These are phyloP conservation scores for Neodiprion lecontei DNA, from an alignment of 1,140 invertebrate species.

Conservation along the genomic window DNA sequence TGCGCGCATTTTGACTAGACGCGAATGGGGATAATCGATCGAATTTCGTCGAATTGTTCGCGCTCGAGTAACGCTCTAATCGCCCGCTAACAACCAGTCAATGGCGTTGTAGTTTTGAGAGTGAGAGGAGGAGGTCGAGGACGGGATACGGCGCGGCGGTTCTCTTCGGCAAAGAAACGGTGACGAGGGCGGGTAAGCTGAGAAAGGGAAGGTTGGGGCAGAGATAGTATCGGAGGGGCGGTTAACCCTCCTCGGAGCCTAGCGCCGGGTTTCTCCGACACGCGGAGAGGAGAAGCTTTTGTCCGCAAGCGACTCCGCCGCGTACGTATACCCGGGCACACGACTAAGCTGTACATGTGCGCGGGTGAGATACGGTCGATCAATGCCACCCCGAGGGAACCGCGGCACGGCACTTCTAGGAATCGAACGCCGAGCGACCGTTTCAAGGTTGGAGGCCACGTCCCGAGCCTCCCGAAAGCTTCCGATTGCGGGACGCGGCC, in stretches of 20 bases:
- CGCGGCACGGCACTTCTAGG: not conserved
- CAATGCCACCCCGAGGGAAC: constrained; percentile 1
- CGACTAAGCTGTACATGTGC: not conserved
- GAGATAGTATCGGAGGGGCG: constrained; percentile 22
- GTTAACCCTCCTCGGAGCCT: constrained; percentile 1
- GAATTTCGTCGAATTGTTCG: not conserved
- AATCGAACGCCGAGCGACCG: not conserved
- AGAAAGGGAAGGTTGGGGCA: constrained; percentile 25
- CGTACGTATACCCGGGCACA: not conserved
- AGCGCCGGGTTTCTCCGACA: not conserved
- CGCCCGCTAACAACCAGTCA: not conserved
- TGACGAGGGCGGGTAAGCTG: constrained; percentile 16
- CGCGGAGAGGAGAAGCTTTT: not conserved
- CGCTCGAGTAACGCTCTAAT: not conserved
- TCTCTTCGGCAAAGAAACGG: constrained; percentile 19
- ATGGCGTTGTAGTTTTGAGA: constrained; percentile 5
- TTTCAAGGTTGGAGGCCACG: not conserved
- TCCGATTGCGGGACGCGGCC: not conserved
- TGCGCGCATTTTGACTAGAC: no score
- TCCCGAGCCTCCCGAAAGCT: not conserved
- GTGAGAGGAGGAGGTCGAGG: constrained; percentile 24
- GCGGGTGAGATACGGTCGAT: not conserved
- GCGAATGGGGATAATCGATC: not conserved
- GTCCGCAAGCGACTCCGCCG: no score
- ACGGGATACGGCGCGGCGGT: constrained; percentile 10